Base-by-base conservation (phyloP, 2,113 vertebrate genomes). In the Oplegnathus fasciatus region DNA sequence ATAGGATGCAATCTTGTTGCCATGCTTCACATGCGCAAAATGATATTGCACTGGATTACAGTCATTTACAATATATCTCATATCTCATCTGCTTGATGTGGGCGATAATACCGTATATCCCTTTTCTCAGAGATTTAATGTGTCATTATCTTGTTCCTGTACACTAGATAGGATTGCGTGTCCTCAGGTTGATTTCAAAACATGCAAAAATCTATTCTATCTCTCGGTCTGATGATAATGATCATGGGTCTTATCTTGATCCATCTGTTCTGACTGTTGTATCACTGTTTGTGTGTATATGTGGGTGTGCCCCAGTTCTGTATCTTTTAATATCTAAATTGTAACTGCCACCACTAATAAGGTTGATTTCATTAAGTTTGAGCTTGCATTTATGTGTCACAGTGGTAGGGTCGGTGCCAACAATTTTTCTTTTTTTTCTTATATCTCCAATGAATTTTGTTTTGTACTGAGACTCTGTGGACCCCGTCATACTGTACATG, bases 201-300 rank as follows among this genome's bases (percentile, higher is more conserved):
- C 62, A 74, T 57, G 18, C 24, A 70, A 54, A 65, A 82, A 67
- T 42, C 26, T 61, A 37, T 42, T 40, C 4, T 32, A 22, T 68
- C 77, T 58, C 28, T 18, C 9, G 3, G 44, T 75, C 68, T n/a
- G n/a, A 72, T 87, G 69, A 24, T 20, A 60, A 40, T 67, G n/a
- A 66, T 75, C 17, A 0, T 52, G n/a, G 4, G 20, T 75, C 68
- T 85, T 70, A 75, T 88, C 83, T 71, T 9, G 30, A 73, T 61
- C 55, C 67, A 8, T 75, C 32, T 26, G 26, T 28, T 54, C 28
- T 52, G 44, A 32, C 67, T 44, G 26, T 22, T 40, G 10, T 34
- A 4, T 46, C 20, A 44, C 37, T 14, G 4, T 32, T 9, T 44
- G 30, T 50, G 67, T 58, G 50, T 40, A 0, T 44, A 13, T 44